phyloP scores from a whole-genome alignment of 2,888 invertebrate species.

The Lithophane semibrunnea region DNA sequence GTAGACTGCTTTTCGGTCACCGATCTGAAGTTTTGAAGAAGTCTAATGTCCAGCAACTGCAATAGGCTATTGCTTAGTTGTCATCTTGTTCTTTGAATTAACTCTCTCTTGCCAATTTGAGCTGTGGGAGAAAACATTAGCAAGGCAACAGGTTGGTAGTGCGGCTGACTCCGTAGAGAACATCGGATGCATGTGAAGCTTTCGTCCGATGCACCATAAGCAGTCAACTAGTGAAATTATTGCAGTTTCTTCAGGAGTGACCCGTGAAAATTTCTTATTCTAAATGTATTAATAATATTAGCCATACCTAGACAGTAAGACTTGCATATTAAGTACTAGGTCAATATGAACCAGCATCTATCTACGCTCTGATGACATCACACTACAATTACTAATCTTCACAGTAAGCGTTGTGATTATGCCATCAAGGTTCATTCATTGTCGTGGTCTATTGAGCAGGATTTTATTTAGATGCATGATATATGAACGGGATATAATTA shows the following conservation, averaged over 20 bases:
- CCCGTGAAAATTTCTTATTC: background rate
- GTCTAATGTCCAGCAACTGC: background rate
- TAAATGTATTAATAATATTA: background rate
- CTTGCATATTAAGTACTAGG: background rate
- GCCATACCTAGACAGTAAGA: background rate
- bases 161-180: background rate
- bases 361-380: slow-evolving; percentile 40
- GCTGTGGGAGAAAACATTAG: background rate
- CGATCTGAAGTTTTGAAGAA: background rate
- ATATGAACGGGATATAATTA: background rate
- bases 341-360: slow-evolving; percentile 5
- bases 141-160: background rate
- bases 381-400: slow-evolving; percentile 35
- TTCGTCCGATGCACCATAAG: too few relatives aligned
- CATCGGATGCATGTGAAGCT: too few relatives aligned
- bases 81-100: background rate
- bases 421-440: slow-evolving; percentile 22
- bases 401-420: slow-evolving; percentile 32
- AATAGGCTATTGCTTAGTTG: background rate
- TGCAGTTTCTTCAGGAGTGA: background rate
- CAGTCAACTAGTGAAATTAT: background rate
- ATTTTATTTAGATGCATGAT: slow-evolving; percentile 8
- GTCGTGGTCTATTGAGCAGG: background rate
- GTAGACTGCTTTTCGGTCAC: background rate
- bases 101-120: background rate